A percentile compares a stretch with the other conserved stretches of the same genome.
These are phyloP conservation scores for Platycnemis pennipes DNA, from an alignment of 2,888 invertebrate species.

Conservation along the genomic window DNA sequence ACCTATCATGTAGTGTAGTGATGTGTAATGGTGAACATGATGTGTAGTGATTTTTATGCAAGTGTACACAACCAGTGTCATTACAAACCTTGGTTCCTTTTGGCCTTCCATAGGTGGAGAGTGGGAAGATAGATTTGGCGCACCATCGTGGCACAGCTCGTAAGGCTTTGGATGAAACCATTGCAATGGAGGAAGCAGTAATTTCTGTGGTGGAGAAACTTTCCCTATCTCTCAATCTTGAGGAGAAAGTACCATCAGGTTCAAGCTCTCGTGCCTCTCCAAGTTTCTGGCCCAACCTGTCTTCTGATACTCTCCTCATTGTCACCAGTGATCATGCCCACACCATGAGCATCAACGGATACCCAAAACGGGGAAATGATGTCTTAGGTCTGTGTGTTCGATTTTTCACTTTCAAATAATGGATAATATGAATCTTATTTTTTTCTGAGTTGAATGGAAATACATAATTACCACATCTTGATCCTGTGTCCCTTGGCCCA, in stretches of 20 bases:
- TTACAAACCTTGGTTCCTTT: neutral
- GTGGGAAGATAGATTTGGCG: constrained; percentile 92
- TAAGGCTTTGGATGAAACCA: constrained; percentile 89
- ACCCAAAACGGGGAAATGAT: constrained; percentile 85
- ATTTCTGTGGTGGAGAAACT: constrained; percentile 82
- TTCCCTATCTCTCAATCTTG: neutral
- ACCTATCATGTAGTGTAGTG: too few relatives aligned
- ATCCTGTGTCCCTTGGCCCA: too few relatives aligned
- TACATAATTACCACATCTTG: too few relatives aligned
- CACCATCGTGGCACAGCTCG: constrained; percentile 91
- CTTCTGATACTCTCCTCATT: constrained; percentile 87
- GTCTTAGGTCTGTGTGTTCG: constrained; percentile 83
- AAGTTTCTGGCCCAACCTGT: constrained; percentile 50
- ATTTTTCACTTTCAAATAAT: neutral
- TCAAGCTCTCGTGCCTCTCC: neutral
- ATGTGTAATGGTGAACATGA: too few relatives aligned
- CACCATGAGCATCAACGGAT: constrained; percentile 89
- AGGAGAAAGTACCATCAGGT: neutral
- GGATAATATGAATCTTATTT: neutral
- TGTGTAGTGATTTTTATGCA: too few relatives aligned
- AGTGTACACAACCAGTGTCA: neutral
- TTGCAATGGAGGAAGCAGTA: constrained; percentile 90
- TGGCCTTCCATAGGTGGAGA: constrained; percentile 85
- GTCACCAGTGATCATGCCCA: constrained; percentile 94
- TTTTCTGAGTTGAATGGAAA: too few relatives aligned